These are phyloP conservation scores for Macaria notata DNA, from an alignment of 2,888 invertebrate genomes.

Conservation along the genomic window DNA sequence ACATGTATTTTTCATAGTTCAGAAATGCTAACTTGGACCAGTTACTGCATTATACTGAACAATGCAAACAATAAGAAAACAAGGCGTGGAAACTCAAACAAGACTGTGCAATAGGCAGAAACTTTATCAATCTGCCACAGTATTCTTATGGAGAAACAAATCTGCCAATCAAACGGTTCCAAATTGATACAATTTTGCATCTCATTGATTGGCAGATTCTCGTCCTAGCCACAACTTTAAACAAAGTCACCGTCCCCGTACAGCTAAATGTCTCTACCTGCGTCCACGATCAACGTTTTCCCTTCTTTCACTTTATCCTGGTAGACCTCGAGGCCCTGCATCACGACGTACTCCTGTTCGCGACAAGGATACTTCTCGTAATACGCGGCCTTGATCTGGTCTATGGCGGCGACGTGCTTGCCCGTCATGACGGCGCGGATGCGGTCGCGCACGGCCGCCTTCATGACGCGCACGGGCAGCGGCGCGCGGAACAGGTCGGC, in stretches of 20 bases:
- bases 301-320: background rate
- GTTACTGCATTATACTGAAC: constrained; percentile 3
- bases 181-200: no score
- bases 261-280: constrained; percentile 31
- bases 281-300: constrained; percentile 4
- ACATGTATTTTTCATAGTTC: constrained; percentile 4
- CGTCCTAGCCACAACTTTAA: no score
- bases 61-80: constrained; percentile 1
- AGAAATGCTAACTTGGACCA: constrained; percentile 1
- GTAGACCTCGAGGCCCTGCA: constrained; percentile 34
- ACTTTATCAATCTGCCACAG: no score
- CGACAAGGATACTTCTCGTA: constrained; percentile 45
- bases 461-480: constrained; percentile 46
- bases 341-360: constrained; percentile 51
- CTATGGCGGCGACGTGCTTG: constrained; percentile 45
- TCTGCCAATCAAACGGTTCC: no score
- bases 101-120: constrained; percentile 13
- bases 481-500: constrained; percentile 1
- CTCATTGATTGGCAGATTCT: no score
- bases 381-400: constrained; percentile 48
- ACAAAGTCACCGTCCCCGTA: background rate
- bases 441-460: constrained; percentile 59
- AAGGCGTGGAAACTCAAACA: background rate
- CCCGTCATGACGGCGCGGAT: constrained; percentile 54
- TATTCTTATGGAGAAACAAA: no score